A percentile compares a stretch with the other conserved stretches of the same genome.
phyloP scores from a whole-genome alignment of 92 coral and sea anemone species.

The Palythoa caribaeorum region DNA sequence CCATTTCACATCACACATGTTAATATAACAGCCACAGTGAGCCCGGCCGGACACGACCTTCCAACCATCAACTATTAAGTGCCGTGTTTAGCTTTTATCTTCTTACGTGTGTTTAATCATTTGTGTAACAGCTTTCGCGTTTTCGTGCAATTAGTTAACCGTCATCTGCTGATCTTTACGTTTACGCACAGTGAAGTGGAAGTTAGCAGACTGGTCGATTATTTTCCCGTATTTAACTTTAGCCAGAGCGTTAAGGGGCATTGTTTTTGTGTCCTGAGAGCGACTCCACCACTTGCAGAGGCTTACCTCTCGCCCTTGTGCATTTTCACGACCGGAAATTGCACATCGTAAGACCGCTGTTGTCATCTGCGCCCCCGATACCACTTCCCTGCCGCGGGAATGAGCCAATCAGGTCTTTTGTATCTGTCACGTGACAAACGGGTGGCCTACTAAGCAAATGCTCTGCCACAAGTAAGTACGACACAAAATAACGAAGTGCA shows the following conservation, averaged over 20 bases:
- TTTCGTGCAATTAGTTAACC: slow-evolving; percentile 51
- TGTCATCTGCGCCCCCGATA: slow-evolving; percentile 96
- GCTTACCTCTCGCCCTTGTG: slow-evolving; percentile 96
- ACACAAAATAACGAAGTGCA: slow-evolving; percentile 36
- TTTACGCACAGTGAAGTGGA: slow-evolving; percentile 52
- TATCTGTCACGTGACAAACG: slow-evolving; percentile 95
- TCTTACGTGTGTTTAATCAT: slow-evolving; percentile 25
- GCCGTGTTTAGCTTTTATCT: slow-evolving; percentile 46
- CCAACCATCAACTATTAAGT: slow-evolving; percentile 37
- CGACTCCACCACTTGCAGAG: slow-evolving; percentile 34
- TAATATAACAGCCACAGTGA: slow-evolving; percentile 44
- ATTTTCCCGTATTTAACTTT: slow-evolving; percentile 36
- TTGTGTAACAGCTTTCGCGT: slow-evolving; percentile 45
- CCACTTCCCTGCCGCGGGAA: slow-evolving; percentile 99
- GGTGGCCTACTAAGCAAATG: slow-evolving; percentile 77
- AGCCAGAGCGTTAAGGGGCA: slow-evolving; percentile 45
- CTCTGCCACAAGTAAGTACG: slow-evolving; percentile 50
- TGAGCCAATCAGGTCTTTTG: slow-evolving; percentile 96
- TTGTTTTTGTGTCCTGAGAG: slow-evolving; percentile 45
- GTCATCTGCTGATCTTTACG: slow-evolving; percentile 23
- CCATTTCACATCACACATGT: slow-evolving; percentile 34
- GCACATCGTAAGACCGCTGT: slow-evolving; percentile 76
- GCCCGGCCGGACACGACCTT: slow-evolving; percentile 50
- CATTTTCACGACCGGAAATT: slow-evolving; percentile 70
- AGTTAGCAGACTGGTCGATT: slow-evolving; percentile 54